Base-by-base conservation (phyloP, 2,113 vertebrate genomes). In the Poicephalus meyeri region DNA sequence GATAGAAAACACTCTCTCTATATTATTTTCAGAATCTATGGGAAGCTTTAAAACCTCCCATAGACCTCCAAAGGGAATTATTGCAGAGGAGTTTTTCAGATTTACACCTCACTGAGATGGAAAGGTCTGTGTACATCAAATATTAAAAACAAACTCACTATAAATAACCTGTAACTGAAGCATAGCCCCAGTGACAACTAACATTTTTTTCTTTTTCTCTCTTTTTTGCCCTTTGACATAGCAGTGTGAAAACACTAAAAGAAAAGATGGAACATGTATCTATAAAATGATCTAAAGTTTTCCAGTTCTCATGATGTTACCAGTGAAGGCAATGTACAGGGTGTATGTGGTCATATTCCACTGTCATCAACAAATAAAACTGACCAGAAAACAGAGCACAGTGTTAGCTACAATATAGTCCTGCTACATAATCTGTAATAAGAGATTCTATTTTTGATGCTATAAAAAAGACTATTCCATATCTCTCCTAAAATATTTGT, bases 61-160 rank as follows among this genome's bases (percentile, higher is more conserved):
- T 44, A 86, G 89, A 73, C 80, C 72, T 94, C 80, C 46, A 85
- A 76, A 82, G 63, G 88, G 85, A 94, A 94, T 95, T 94, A 91
- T 0, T 91, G 44, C 56, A 79, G 56, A 90, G 65, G 17, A 94
- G 37, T 71, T 76, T 76, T 93, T 81, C 93, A 95, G 73, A 73
- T 82, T 91, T 96, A 92, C 80, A 96, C 77, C 92, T 93, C 92
- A 96, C 84, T 88, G 95, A 94, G 90, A 93, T 42, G 41, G 92
- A 92, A 96, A 95, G 95, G 86, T 94, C 88, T 96, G 93, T 56
- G 80, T 86, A 91, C 77, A 96, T 95, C 86, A 96, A 95, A 95
- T 96, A 96, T 95, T 94, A 95, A 95, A 96, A 94, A 21, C 92
- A 88, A 96, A 89, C 76, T 71, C 92, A 84, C 92, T 96, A 93